Conservation (phyloP, 2,888 invertebrate genomes). For the Hartigia nigra region DNA sequence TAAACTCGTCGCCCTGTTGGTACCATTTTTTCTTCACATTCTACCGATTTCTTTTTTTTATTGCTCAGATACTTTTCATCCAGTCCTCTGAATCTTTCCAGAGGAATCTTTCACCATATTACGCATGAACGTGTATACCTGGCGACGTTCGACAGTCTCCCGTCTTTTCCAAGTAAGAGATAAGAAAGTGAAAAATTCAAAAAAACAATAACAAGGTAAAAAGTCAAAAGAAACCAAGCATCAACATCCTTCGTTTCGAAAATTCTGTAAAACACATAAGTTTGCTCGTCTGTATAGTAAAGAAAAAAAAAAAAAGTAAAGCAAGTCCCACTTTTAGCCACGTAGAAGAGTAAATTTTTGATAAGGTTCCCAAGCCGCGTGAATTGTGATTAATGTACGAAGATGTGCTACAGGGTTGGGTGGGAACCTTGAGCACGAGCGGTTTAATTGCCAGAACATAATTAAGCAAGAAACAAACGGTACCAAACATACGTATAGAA, state of each 20-base stretch:
- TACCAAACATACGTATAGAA: neutral
- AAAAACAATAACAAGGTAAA: neutral
- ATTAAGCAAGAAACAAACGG: neutral
- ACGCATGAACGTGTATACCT: neutral
- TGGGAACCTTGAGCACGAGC: neutral
- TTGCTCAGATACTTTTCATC: neutral
- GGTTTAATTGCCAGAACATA: neutral
- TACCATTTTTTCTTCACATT: slow-evolving; percentile 19
- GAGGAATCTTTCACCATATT: neutral
- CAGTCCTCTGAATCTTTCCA: neutral
- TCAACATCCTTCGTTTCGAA: neutral
- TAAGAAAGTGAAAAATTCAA: too few species aligned
- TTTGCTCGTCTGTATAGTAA: neutral
- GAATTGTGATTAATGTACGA: slow-evolving; percentile 25
- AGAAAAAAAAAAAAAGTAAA: neutral
- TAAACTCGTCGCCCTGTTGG: neutral
- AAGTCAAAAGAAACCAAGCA: neutral
- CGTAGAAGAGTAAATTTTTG: slow-evolving; percentile 29
- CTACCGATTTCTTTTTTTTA: neutral
- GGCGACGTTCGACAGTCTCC: neutral
- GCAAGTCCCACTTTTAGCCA: neutral
- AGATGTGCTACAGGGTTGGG: slow-evolving; percentile 16
- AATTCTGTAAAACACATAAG: neutral
- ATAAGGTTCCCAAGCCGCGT: slow-evolving; percentile 20
- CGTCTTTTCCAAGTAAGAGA: neutral